Percentiles rank a stretch among this genome's conserved stretches.
Conservation (phyloP, 2,797 vertebrate genomes). For the Coracias cyanogaster region DNA sequence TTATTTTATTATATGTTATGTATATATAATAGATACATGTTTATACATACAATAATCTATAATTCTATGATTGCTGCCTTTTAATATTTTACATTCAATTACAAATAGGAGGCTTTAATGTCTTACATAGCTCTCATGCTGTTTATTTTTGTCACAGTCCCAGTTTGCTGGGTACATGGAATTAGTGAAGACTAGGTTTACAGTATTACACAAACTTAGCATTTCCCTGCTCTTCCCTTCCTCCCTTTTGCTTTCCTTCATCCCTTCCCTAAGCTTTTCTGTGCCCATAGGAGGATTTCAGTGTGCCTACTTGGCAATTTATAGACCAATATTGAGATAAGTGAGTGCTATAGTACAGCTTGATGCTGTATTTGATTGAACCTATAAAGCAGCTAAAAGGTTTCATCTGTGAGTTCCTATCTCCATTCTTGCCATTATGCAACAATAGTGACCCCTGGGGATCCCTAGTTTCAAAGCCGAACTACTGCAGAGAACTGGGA, state of each 20-base stretch:
- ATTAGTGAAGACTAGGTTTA: not conserved
- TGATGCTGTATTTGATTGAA: not conserved
- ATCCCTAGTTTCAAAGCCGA: not conserved
- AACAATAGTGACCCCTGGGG: not conserved
- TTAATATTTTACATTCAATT: not conserved
- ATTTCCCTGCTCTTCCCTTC: not conserved
- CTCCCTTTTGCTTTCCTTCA: not conserved
- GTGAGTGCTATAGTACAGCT: not conserved
- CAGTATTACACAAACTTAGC: not conserved
- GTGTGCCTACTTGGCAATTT: not conserved
- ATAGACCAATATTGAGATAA: not conserved
- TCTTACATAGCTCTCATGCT: not conserved
- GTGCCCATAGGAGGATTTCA: not conserved
- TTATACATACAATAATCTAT: not conserved
- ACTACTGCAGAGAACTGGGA: not conserved
- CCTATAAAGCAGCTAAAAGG: not conserved
- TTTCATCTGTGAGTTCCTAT: not conserved
- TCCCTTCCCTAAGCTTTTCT: not conserved
- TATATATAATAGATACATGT: too few relatives aligned
- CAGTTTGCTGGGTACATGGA: accelerated
- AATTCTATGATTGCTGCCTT: not conserved
- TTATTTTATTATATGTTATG: not conserved
- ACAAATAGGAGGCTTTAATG: not conserved
- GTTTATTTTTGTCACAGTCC: not conserved
- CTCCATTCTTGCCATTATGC: not conserved